Conservation (phyloP, 2,888 invertebrate species). For the Melolontha melolontha region DNA sequence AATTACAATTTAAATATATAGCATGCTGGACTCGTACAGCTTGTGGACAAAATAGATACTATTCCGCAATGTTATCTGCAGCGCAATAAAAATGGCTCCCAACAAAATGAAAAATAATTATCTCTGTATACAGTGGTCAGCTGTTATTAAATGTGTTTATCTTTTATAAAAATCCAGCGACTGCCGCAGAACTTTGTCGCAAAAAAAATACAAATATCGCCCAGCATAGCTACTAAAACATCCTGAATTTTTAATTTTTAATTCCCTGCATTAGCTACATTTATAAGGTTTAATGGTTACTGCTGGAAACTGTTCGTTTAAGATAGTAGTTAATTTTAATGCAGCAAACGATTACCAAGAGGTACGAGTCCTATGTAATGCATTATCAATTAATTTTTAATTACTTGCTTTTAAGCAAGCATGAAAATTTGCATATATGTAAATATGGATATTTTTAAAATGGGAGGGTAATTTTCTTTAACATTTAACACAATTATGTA, state of each 20-base stretch:
- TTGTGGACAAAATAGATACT: background rate
- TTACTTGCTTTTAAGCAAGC: no score
- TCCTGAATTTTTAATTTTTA: slow-evolving; percentile 35
- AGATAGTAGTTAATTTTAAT: slow-evolving; percentile 33
- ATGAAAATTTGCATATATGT: no score
- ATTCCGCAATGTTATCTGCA: slow-evolving; percentile 26
- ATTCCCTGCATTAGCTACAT: slow-evolving; percentile 28
- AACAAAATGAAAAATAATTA: slow-evolving; percentile 33
- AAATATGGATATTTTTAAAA: no score
- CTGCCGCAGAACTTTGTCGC: no score
- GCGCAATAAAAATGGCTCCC: slow-evolving; percentile 22
- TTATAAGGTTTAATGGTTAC: slow-evolving; percentile 12
- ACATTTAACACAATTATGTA: no score
- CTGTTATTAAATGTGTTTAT: slow-evolving; percentile 33
- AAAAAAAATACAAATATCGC: no score
- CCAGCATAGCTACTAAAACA: no score
- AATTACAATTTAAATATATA: no score
- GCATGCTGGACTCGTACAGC: no score
- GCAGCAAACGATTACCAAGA: background rate
- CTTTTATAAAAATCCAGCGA: slow-evolving; percentile 9
- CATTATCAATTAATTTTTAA: no score
- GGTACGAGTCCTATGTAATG: no score
- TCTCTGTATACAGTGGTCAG: slow-evolving; percentile 2
- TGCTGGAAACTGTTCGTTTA: slow-evolving; percentile 19
- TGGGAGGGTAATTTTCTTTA: no score